A percentile compares a stretch with the other conserved stretches of the same genome.
phyloP scores from a whole-genome alignment of 2,888 invertebrate species.

The Stegophylla sp. region DNA sequence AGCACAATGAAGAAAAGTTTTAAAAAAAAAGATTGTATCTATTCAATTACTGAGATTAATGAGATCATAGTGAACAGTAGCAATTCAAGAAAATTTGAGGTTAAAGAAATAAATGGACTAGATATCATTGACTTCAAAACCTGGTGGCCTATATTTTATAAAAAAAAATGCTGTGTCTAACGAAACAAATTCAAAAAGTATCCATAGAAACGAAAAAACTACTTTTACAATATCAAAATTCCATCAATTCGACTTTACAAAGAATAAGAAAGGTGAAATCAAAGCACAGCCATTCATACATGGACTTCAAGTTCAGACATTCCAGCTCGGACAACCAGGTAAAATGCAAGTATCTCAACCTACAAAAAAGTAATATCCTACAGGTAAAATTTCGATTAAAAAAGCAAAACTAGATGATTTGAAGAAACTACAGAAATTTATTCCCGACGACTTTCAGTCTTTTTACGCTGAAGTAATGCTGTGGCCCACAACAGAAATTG shows the following conservation, averaged over 20 bases:
- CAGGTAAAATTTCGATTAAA: conserved; percentile 18
- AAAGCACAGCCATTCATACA: neutral
- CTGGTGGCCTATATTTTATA: neutral
- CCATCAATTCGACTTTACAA: neutral
- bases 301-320: neutral
- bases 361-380: neutral
- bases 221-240: conserved; percentile 7
- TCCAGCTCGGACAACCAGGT: conserved; percentile 4
- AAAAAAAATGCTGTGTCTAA: conserved; percentile 2
- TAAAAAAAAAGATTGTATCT: neutral
- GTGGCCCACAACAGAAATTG: neutral
- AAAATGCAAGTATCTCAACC: neutral
- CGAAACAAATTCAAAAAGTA: conserved; percentile 2
- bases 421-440: conserved; percentile 32
- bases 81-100: conserved; percentile 10
- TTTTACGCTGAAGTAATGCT: neutral
- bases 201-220: conserved; percentile 25
- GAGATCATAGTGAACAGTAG: neutral
- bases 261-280: neutral
- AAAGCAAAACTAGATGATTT: conserved; percentile 23
- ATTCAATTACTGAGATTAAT: neutral
- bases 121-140: conserved; percentile 11
- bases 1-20: neutral
- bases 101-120: neutral
- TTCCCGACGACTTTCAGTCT: conserved; percentile 1